Evolutionary conservation across 92 coral and sea anemone species (phyloP).

Genomic region (Palythoa grandis): DNA sequence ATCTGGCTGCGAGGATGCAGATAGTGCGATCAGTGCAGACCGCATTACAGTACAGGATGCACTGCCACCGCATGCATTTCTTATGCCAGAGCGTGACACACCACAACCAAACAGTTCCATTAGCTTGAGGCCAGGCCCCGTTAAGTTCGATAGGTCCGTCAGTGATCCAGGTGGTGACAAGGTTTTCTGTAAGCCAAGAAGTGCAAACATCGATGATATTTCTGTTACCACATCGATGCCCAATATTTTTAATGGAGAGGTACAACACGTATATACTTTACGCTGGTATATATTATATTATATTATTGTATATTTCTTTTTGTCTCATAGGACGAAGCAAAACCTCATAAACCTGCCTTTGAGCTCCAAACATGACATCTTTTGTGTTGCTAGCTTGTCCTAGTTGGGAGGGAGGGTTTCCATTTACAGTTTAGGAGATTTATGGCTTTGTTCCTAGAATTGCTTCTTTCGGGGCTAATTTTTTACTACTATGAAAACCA

Average conservation of each 20-base stretch:
- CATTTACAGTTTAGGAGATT: too few species aligned
- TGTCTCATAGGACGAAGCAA: not conserved
- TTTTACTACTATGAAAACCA: too few species aligned
- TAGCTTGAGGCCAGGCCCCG: constrained; percentile 12
- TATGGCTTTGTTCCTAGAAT: too few species aligned
- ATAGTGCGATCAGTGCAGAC: constrained; percentile 48
- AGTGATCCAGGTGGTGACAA: not conserved
- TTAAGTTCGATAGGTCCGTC: constrained; percentile 4
- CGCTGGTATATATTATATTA: not conserved
- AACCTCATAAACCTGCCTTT: not conserved
- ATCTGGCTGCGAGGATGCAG: constrained; percentile 60
- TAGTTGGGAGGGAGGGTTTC: too few species aligned
- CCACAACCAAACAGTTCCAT: constrained; percentile 15
- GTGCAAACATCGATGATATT: constrained; percentile 2
- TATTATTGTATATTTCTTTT: not conserved
- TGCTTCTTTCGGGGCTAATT: too few species aligned
- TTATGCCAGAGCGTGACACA: constrained; percentile 31
- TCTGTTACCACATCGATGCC: not conserved
- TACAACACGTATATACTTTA: not conserved
- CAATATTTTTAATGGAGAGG: not conserved
- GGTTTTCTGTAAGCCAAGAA: not conserved
- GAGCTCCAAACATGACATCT: too few species aligned
- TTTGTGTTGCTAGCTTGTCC: too few species aligned
- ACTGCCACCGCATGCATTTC: constrained; percentile 34
- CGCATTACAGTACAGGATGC: constrained; percentile 22